A percentile compares a stretch with the other conserved stretches of the same genome.
Evolutionary conservation across 2,797 vertebrate genomes (phyloP).

Genomic region (Chrosomus eos): DNA sequence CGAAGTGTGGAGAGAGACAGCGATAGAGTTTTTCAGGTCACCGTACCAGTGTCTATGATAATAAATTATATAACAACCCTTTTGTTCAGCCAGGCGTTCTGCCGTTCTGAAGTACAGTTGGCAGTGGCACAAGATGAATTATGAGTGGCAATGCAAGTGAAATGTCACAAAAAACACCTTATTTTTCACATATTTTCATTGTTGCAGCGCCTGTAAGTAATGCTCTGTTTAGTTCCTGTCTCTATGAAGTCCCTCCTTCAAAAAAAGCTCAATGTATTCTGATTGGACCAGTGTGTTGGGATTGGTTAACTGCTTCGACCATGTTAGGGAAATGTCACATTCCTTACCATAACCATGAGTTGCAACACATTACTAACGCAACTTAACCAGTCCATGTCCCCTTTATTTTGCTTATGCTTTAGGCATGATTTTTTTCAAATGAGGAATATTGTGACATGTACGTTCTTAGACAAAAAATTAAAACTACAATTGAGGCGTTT

Average conservation of each 20-base stretch:
- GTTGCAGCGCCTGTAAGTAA: not conserved
- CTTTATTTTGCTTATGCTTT: too few relatives aligned
- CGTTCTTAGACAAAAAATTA: too few relatives aligned
- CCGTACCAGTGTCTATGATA: constrained; percentile 73
- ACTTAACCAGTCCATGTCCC: too few relatives aligned
- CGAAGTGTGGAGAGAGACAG: constrained; percentile 65
- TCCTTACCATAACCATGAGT: too few relatives aligned
- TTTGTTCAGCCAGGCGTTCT: constrained; percentile 63
- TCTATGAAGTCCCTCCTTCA: not conserved
- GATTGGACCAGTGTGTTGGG: not conserved
- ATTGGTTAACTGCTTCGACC: too few relatives aligned
- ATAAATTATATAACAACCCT: constrained; percentile 75
- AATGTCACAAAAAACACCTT: not conserved
- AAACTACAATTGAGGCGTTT: not conserved
- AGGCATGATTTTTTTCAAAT: too few relatives aligned
- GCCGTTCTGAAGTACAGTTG: constrained; percentile 22
- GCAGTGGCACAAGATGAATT: constrained; percentile 20
- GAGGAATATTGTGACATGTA: not conserved
- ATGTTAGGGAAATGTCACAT: too few relatives aligned
- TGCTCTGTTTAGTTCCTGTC: not conserved
- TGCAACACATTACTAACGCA: too few relatives aligned
- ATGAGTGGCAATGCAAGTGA: constrained; percentile 2
- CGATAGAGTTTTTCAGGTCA: constrained; percentile 76
- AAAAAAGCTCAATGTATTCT: not conserved
- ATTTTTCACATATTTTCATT: not conserved